Evolutionary conservation across 1,140 invertebrate genomes (phyloP), one percentile per base, ranked within the genome.

Genomic region (Catajapyx aquilonaris): DNA sequence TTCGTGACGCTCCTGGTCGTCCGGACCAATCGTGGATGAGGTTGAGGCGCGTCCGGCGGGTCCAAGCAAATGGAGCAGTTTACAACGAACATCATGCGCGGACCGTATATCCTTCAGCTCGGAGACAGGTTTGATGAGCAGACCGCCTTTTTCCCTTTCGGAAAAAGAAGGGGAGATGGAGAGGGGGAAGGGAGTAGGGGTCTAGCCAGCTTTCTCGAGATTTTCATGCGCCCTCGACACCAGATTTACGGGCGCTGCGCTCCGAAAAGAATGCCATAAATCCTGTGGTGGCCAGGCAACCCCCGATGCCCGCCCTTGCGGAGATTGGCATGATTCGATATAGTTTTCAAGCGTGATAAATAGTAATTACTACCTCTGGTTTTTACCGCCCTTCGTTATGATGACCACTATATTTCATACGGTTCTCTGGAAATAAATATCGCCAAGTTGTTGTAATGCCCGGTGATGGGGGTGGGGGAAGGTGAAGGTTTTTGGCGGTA

Each of bases 281-380:
- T 34, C 33, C 33, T 19, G n/a, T n/a, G 19, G 33, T 13, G 17
- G 30, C 15, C 15, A 31, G 15, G n/a, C n/a, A n/a, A n/a, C n/a
- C n/a, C n/a, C n/a, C n/a, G n/a, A 18, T 16, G 15, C 33, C 33
- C 33, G 33, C 33, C 33, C 33, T 19, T n/a, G n/a, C 42, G 28
- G 35, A 48, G 46, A 48, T 48, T 48, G 46, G 46, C 46, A 48
- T 45, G 46, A 46, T 46, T 48, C 46, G 46, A 48, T 48, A 48
- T 48, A 46, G 40, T 42, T 46, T 40, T 37, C 37, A 20, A 17
- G 34, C 39, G 45, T 46, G 45, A 47, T 47, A 45, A 45, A 47
- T 47, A 45, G 47, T 48, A 48, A 47, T 48, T 48, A 47, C 42
- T 37, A 37, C 35, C 35, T 36, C 35, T 19, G 28, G 22, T 18